A percentile compares a stretch with the other conserved stretches of the same genome.
These are phyloP conservation scores for Bryconaethiops microstoma DNA, from an alignment of 2,797 vertebrate genomes.

Conservation along the genomic window DNA sequence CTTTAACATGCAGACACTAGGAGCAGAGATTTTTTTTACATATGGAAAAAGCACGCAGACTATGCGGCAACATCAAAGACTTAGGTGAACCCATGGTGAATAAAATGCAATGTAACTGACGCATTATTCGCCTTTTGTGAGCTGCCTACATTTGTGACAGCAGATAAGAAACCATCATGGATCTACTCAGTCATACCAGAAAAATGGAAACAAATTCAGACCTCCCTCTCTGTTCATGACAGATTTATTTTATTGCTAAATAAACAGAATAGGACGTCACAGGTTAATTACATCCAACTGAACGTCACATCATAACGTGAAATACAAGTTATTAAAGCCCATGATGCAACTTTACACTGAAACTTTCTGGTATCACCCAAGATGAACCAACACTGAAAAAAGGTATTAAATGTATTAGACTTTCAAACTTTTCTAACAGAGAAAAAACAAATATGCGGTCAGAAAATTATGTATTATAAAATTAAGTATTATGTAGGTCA, in stretches of 20 bases:
- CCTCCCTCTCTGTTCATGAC: background rate
- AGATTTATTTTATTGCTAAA: background rate
- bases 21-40: background rate
- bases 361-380: background rate
- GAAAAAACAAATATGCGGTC: too few relatives aligned
- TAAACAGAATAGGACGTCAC: background rate
- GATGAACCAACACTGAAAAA: background rate
- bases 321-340: background rate
- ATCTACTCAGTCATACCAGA: background rate
- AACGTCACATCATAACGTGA: background rate
- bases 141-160: slow-evolving; percentile 6
- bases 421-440: background rate
- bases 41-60: background rate
- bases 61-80: background rate
- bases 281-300: background rate
- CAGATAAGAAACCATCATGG: background rate
- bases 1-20: background rate
- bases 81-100: background rate
- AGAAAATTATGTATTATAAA: too few relatives aligned
- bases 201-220: background rate
- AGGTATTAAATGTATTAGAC: background rate
- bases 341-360: background rate
- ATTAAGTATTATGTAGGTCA: too few relatives aligned
- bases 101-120: slow-evolving; percentile 8
- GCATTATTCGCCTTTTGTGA: slow-evolving; percentile 13